Percentiles rank a stretch among this genome's conserved stretches.
Evolutionary conservation across 2,888 invertebrate genomes (phyloP).

Genomic region (Didymodactylos carnosus): DNA sequence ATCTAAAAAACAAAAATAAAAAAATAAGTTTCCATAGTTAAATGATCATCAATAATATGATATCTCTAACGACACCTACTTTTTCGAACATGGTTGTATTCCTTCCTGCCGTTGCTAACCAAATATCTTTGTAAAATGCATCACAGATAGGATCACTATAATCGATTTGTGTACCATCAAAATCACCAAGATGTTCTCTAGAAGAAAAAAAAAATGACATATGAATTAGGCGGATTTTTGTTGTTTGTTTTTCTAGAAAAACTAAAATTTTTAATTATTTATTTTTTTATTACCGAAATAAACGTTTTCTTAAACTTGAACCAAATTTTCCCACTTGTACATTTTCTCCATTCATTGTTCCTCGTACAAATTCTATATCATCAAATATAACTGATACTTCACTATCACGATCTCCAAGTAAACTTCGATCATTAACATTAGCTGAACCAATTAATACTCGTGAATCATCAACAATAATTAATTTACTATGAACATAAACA

Average conservation of each 20-base stretch:
- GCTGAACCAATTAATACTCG: constrained; percentile 82
- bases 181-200: not conserved
- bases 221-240: too few species aligned
- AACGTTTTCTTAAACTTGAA: constrained; percentile 56
- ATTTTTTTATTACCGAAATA: too few species aligned
- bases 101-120: constrained; percentile 55
- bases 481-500: constrained; percentile 87
- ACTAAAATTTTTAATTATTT: too few species aligned
- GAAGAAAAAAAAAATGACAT: too few species aligned
- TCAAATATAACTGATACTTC: constrained; percentile 65
- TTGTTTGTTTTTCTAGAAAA: too few species aligned
- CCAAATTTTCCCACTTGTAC: constrained; percentile 69
- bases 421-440: constrained; percentile 85
- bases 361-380: constrained; percentile 44
- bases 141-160: constrained; percentile 60
- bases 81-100: constrained; percentile 78
- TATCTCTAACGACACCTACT: constrained; percentile 31
- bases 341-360: constrained; percentile 57
- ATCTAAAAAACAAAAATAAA: constrained; percentile 41
- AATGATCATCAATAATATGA: not conserved
- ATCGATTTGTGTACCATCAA: constrained; percentile 32
- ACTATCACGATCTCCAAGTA: constrained; percentile 78
- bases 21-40: too few species aligned
- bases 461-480: constrained; percentile 80
- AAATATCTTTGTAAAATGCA: constrained; percentile 60